Percentiles rank a stretch among this genome's conserved stretches.
phyloP scores from a whole-genome alignment of 1,140 invertebrate genomes.

The Conus ventricosus region DNA sequence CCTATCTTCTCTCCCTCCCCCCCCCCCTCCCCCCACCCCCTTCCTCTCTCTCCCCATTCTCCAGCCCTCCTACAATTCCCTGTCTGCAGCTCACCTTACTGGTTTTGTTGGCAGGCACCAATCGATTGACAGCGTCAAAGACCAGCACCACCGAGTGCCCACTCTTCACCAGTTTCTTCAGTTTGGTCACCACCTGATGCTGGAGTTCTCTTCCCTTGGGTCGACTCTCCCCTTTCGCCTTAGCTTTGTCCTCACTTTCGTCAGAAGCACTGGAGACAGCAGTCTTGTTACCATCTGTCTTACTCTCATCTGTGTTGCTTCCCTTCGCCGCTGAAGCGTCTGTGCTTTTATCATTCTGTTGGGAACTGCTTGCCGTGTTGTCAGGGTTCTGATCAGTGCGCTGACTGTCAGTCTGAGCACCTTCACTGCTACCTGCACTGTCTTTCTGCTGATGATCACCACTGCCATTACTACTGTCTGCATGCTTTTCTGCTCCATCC shows the following conservation, averaged over 20 bases:
- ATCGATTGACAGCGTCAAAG: slow-evolving; percentile 26
- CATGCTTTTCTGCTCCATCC: background rate
- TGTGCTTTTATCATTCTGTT: background rate
- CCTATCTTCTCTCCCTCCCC: no score
- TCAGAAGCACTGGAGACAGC: background rate
- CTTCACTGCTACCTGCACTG: background rate
- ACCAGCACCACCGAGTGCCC: slow-evolving; percentile 17
- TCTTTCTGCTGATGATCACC: background rate
- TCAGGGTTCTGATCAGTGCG: background rate
- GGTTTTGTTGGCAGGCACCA: slow-evolving; percentile 24
- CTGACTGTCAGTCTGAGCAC: slow-evolving; percentile 17
- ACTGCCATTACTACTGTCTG: background rate
- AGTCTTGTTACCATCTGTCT: background rate
- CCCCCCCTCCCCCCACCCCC: no score
- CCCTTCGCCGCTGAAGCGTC: background rate
- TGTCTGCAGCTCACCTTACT: slow-evolving; percentile 1
- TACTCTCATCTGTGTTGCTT: background rate
- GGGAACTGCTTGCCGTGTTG: no score
- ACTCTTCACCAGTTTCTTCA: slow-evolving; percentile 12
- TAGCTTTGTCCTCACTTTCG: background rate
- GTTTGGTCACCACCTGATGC: background rate
- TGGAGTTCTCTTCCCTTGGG: slow-evolving; percentile 22
- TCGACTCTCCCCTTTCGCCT: background rate
- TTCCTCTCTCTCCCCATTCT: no score
- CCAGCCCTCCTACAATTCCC: no score